Evolutionary conservation across 1,140 invertebrate genomes (phyloP).

Genomic region (Drosophila carrolli): DNA sequence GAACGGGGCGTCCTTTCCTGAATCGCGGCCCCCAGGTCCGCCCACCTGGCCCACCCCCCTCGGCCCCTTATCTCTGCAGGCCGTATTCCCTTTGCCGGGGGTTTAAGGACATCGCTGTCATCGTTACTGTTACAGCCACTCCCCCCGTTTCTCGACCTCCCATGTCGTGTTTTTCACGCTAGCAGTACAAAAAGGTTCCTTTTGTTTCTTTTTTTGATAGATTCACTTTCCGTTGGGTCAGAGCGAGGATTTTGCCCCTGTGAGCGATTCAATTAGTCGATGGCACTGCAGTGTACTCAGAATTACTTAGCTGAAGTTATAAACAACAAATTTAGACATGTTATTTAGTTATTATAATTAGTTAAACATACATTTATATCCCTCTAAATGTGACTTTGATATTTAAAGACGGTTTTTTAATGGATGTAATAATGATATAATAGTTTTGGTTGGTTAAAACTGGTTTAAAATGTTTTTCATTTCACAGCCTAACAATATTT

Average conservation of each 20-base stretch:
- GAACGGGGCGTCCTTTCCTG: constrained; percentile 30
- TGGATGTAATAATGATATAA: no score
- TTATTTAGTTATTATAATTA: no score
- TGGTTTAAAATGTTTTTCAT: no score
- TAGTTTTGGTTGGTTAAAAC: no score
- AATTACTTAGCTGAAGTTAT: no score
- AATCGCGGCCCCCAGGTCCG: neutral
- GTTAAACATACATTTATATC: neutral
- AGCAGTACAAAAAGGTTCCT: constrained; percentile 11
- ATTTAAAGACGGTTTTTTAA: no score
- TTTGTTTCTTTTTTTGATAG: constrained; percentile 24
- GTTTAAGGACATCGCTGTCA: constrained; percentile 48
- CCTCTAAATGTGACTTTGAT: no score
- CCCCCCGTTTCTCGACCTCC: constrained; percentile 12
- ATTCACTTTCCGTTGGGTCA: constrained; percentile 33
- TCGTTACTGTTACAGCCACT: constrained; percentile 37
- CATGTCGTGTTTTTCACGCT: constrained; percentile 15
- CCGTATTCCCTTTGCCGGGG: constrained; percentile 36
- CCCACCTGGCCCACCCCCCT: neutral
- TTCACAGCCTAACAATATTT: no score
- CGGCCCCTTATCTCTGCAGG: constrained; percentile 2
- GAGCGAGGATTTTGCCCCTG: constrained; percentile 2
- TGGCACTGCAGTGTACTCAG: constrained; percentile 8
- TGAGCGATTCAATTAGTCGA: constrained; percentile 60
- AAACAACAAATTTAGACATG: neutral